Evolutionary conservation across 53 echinoderm and acorn worm species (phyloP).

Genomic region (Echinometra lucunter): DNA sequence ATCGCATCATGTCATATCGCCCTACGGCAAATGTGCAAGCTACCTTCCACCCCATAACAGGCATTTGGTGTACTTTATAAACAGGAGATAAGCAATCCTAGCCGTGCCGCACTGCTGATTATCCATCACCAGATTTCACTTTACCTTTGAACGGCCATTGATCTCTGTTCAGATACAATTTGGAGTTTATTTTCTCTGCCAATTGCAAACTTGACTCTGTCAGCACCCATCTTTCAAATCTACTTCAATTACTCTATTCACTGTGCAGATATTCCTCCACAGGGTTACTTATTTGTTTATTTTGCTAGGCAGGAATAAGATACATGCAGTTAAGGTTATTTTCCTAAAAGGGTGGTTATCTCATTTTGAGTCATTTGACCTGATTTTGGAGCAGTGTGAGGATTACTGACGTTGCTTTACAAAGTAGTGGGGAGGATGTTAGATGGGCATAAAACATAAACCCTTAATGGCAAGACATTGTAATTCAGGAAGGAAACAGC

Average conservation of each 20-base stretch:
- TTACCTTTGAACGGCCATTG: slow-evolving; percentile 41
- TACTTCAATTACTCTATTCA: slow-evolving; percentile 57
- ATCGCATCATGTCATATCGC: slow-evolving; percentile 28
- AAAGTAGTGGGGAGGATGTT: not conserved
- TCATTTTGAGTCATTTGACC: slow-evolving; percentile 14
- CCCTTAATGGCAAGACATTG: not conserved
- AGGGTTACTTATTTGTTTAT: slow-evolving; percentile 31
- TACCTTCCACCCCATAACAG: not conserved
- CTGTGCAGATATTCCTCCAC: not conserved
- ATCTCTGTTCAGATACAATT: slow-evolving; percentile 43
- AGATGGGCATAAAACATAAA: not conserved
- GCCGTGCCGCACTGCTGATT: not conserved
- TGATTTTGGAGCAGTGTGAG: not conserved
- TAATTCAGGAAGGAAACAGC: not conserved
- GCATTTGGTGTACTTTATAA: slow-evolving; percentile 27
- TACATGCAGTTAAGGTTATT: slow-evolving; percentile 10
- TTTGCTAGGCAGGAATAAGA: slow-evolving; percentile 11
- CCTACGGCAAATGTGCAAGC: slow-evolving; percentile 22
- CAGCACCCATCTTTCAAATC: slow-evolving; percentile 55
- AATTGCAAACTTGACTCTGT: slow-evolving; percentile 52
- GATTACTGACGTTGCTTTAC: not conserved
- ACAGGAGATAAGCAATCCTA: slow-evolving; percentile 17
- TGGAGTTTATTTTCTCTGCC: slow-evolving; percentile 58
- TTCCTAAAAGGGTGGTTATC: slow-evolving; percentile 48
- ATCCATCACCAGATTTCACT: slow-evolving; percentile 49